These are phyloP conservation scores for Xiphophorus maculatus DNA, from an alignment of 2,113 vertebrate species.

Conservation along the genomic window DNA sequence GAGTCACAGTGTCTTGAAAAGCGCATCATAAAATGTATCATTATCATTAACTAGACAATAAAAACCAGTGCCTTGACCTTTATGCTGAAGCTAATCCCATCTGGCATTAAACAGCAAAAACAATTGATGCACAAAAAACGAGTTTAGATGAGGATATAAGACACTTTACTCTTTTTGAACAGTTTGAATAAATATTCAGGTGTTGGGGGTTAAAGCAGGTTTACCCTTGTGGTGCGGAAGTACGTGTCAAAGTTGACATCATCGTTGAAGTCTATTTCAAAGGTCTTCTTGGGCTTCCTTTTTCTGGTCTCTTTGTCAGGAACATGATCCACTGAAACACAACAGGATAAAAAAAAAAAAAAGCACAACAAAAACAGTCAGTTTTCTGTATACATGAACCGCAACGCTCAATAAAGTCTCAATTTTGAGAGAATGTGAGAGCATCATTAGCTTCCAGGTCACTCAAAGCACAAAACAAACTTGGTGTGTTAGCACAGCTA, in stretches of 20 bases:
- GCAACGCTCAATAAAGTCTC: not conserved
- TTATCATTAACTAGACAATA: not conserved
- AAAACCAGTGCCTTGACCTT: not conserved
- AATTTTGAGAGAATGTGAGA: not conserved
- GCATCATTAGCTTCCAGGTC: too few relatives aligned
- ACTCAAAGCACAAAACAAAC: not conserved
- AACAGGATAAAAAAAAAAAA: not conserved
- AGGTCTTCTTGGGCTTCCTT: slow-evolving; percentile 80
- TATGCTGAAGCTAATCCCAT: not conserved
- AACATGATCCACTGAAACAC: slow-evolving; percentile 76
- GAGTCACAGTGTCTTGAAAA: too few relatives aligned
- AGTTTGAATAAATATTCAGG: not conserved
- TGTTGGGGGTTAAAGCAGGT: not conserved
- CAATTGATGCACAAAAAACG: not conserved
- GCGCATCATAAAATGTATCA: too few relatives aligned
- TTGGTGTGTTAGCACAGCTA: not conserved
- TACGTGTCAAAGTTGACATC: slow-evolving; percentile 83
- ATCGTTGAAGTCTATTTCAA: slow-evolving; percentile 87
- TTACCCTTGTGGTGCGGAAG: slow-evolving; percentile 87
- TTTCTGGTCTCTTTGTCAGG: slow-evolving; percentile 81
- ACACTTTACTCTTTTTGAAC: not conserved
- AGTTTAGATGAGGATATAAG: not conserved
- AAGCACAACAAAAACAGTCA: not conserved
- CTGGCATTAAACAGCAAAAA: not conserved
- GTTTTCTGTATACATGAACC: not conserved